phyloP scores from a whole-genome alignment of 2,113 vertebrate genomes.

The Aegypius monachus region DNA sequence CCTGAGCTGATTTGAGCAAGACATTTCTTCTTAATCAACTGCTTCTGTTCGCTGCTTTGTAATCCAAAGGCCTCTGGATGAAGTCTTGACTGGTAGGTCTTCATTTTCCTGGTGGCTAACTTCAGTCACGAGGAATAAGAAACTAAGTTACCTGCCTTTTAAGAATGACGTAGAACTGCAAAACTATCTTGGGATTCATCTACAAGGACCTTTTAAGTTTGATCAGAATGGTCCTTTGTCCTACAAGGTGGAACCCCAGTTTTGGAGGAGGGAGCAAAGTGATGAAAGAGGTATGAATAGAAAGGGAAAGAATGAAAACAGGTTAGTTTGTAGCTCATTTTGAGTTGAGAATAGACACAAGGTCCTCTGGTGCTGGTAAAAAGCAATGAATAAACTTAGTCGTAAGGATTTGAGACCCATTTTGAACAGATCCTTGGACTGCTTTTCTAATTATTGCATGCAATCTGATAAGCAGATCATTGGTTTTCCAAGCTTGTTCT shows the following conservation, averaged over 20 bases:
- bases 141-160: not conserved
- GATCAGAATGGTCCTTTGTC: not conserved
- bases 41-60: not conserved
- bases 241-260: not conserved
- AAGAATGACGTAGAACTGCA: not conserved
- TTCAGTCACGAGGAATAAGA: not conserved
- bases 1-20: not conserved
- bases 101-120: not conserved
- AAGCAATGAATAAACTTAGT: not conserved
- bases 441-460: not conserved
- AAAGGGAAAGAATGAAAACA: not conserved
- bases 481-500: not conserved
- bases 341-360: not conserved
- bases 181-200: not conserved
- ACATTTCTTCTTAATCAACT: not conserved
- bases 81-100: not conserved
- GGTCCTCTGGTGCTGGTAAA: not conserved
- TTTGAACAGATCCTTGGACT: not conserved
- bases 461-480: not conserved
- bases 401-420: not conserved
- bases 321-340: not conserved
- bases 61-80: not conserved
- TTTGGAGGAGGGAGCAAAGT: not conserved
- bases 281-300: not conserved
- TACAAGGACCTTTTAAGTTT: not conserved